These are phyloP conservation scores for Propithecus coquereli DNA, from an alignment of 2,113 vertebrate species.

Conservation along the genomic window DNA sequence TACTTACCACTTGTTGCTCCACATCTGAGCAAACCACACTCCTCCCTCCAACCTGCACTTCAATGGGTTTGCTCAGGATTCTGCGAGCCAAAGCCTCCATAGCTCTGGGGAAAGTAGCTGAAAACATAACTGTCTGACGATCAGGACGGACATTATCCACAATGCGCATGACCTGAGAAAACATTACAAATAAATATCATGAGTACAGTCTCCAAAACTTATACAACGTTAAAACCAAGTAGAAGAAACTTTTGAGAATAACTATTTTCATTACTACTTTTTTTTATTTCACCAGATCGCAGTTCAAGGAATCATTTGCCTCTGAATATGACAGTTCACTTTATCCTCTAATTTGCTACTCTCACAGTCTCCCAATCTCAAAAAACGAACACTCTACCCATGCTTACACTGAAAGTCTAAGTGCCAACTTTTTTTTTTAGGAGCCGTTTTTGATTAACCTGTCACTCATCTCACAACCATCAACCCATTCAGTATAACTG, in stretches of 20 bases:
- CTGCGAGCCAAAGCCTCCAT: slow-evolving; percentile 98
- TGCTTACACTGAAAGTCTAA: background rate
- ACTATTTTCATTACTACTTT: background rate
- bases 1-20: slow-evolving; percentile 95
- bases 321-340: background rate
- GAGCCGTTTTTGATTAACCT: background rate
- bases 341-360: background rate
- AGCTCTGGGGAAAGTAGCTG: slow-evolving; percentile 97
- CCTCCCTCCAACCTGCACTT: slow-evolving; percentile 97
- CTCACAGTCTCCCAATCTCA: background rate
- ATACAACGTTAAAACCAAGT: background rate
- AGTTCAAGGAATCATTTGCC: too few relatives aligned
- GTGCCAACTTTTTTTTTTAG: too few relatives aligned
- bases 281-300: too few relatives aligned
- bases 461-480: background rate
- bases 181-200: slow-evolving; percentile 12
- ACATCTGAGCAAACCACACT: slow-evolving; percentile 98
- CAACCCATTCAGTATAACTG: background rate
- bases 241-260: background rate
- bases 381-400: background rate
- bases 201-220: background rate
- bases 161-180: slow-evolving; percentile 95
- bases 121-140: slow-evolving; percentile 99
- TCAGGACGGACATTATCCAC: slow-evolving; percentile 97
- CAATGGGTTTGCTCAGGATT: slow-evolving; percentile 94